Base-by-base conservation (phyloP, 2,888 invertebrate species). In the Philhelius pedissequus region DNA sequence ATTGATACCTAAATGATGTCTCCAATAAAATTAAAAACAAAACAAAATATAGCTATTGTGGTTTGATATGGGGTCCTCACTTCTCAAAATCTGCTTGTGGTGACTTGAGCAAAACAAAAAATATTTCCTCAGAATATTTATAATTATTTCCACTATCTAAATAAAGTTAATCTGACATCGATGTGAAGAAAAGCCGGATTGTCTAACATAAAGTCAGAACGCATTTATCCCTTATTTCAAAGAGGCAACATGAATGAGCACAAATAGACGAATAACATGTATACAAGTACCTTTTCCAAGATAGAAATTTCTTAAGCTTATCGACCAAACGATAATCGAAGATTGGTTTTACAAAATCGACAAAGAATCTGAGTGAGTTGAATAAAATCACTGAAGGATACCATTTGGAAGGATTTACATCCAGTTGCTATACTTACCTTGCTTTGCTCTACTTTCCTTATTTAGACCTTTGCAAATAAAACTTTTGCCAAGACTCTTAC, bases 321-420 rank as follows among this genome's bases (percentile, higher is more conserved):
- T 48, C 52, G 71, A 45, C 38, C 71, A 54, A 52, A 38, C 71
- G 82, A 82, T 82, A 73, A 77, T 77, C 71, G 60, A 73, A 77
- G 52, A 38, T 56, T 71, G 56, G 43, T 71, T 35, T 35, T 35
- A 71, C 70, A 66, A 77, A 71, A 43, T 68, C 60, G 68, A 40
- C 68, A 40, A 66, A 71, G 66, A 60, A 77, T 77, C 60, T 38
- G 15, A 60, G 40, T 60, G 43, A 43, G 66, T 1, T 62, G 48
- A 71, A 82, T 68, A 30, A 60, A 81, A 45, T 66, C 38, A 71
- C 50, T 13, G n/a, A 30, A 54, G 35, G 60, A 68, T 74, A 38
- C 68, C 52, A 60, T 68, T 27, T 74, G 52, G 58, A 60, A 52
- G 52, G 32, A 45, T 15, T 25, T 60, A 40, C n/a, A 40, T 15